These are phyloP conservation scores for Napeogenes sylphis DNA, from an alignment of 2,888 invertebrate genomes.

Conservation along the genomic window DNA sequence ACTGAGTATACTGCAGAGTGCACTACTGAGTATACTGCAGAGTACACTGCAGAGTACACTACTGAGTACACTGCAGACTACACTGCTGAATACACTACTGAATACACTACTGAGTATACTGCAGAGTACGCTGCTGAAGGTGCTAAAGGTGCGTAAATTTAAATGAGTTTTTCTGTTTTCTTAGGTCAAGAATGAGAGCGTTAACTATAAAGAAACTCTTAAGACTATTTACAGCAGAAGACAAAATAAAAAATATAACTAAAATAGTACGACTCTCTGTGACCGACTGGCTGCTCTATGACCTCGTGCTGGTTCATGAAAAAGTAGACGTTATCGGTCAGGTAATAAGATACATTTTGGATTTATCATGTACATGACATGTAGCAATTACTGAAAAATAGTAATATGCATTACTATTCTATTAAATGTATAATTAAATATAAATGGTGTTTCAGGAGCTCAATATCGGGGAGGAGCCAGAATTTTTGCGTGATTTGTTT, in stretches of 20 bases:
- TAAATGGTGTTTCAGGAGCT: constrained; percentile 17
- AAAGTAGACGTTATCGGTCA: constrained; percentile 58
- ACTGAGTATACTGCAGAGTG: too few relatives aligned
- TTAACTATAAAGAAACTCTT: constrained; percentile 61
- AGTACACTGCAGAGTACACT: too few relatives aligned
- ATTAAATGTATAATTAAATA: too few relatives aligned
- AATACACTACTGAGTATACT: too few relatives aligned
- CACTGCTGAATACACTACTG: too few relatives aligned
- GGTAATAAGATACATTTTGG: constrained; percentile 38
- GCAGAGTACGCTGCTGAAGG: too few relatives aligned
- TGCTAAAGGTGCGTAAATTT: neutral
- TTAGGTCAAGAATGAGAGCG: constrained; percentile 60
- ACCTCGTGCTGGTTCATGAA: constrained; percentile 64
- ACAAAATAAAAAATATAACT: constrained; percentile 43
- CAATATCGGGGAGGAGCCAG: constrained; percentile 28
- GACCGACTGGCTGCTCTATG: constrained; percentile 67
- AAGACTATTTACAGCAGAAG: constrained; percentile 50
- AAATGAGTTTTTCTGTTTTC: neutral
- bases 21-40: too few relatives aligned
- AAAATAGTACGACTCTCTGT: constrained; percentile 51
- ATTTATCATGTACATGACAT: neutral
- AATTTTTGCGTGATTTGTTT: constrained; percentile 45
- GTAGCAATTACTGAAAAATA: neutral
- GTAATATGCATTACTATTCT: neutral
- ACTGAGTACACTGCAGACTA: too few relatives aligned